Base-by-base conservation (phyloP, 1,140 invertebrate species). In the Vanessa atalanta region DNA sequence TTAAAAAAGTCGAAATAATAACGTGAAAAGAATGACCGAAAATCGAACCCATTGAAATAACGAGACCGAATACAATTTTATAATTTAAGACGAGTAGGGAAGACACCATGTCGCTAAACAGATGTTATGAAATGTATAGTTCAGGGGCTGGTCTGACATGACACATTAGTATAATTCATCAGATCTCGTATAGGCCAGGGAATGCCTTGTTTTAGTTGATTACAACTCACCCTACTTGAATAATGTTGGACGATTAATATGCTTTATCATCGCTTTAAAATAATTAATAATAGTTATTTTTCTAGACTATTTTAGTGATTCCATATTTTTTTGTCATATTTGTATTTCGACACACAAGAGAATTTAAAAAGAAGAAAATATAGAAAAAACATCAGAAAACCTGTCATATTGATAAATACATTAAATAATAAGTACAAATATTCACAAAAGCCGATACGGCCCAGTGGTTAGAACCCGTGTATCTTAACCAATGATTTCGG, bases 141-240 rank as follows among this genome's bases (percentile, higher is more conserved):
- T 75, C 70, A 70, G 78, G 77, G 83, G 83, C 66, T 71, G 60
- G 82, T 37, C 77, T 75, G 79, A 81, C 83, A 79, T 85, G 85
- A 86, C 82, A 80, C 78, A 88, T 88, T 81, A 73, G 64, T 75
- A 73, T 77, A 83, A 88, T 88, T 80, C 83, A 82, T 86, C 85
- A 86, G 79, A 85, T 82, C 76, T 79, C 76, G 75, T 77, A 73
- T 61, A 66, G 43, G 48, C 61, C 64, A 71, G 61, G 61, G 47
- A 47, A 47, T n/a, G 53, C 16, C 65, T 86, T 84, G 83, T 85
- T 83, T 86, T 82, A 84, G 76, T 83, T 86, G 76, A 86, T 86
- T 84, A 86, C 74, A 73, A 76, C 71, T 72, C 81, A 80, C 83
- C 73, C 80, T 75, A 67, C 53, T 57, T 81, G 72, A 81, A 78